A percentile compares a stretch with the other conserved stretches of the same genome.
These are phyloP conservation scores for Apostichopus californicus DNA, from an alignment of 35 echinoderm and acorn worm species.

Conservation along the genomic window DNA sequence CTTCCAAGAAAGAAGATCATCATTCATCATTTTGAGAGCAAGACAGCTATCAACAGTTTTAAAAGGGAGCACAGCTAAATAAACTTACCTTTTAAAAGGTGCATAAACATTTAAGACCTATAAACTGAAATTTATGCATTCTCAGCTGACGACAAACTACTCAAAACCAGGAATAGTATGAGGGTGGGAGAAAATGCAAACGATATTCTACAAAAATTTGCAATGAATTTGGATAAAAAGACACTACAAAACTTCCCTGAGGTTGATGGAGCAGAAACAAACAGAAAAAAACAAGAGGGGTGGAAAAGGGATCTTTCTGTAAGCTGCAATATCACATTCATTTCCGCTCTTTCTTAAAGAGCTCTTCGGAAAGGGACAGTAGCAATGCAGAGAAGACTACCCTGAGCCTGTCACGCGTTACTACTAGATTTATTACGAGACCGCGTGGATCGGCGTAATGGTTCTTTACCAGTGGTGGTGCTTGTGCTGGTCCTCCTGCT, in stretches of 20 bases:
- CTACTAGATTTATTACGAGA: constrained; percentile 45
- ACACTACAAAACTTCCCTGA: constrained; percentile 35
- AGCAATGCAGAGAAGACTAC: constrained; percentile 61
- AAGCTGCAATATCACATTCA: neutral
- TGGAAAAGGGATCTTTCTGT: neutral
- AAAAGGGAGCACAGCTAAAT: no score
- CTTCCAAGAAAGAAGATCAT: no score
- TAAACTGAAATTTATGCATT: no score
- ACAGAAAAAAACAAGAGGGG: neutral
- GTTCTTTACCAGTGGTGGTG: constrained; percentile 67
- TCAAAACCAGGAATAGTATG: no score
- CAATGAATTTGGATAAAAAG: constrained; percentile 11
- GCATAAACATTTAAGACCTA: no score
- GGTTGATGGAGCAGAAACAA: constrained; percentile 26
- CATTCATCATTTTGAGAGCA: no score
- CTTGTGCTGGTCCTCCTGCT: constrained; percentile 16
- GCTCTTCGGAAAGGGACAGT: constrained; percentile 44
- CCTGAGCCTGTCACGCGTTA: constrained; percentile 45
- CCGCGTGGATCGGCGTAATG: constrained; percentile 27
- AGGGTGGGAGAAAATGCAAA: no score
- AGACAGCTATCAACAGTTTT: no score
- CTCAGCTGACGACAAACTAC: no score
- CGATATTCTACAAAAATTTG: neutral
- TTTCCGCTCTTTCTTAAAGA: neutral
- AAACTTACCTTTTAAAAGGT: no score